Conservation (phyloP, 2,888 invertebrate species). For the Rotaria magnacalcarata region DNA sequence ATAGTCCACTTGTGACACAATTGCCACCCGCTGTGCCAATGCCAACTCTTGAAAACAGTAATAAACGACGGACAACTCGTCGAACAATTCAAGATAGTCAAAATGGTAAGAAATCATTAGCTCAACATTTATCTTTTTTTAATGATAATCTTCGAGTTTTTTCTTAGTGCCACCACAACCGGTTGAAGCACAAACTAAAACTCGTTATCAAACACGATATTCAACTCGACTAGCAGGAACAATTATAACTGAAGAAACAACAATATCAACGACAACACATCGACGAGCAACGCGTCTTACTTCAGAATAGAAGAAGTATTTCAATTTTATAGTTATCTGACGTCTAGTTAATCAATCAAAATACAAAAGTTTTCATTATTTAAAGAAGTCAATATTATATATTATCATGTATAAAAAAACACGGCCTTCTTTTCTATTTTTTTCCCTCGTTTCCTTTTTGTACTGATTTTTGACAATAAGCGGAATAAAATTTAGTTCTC, state of each 20-base stretch:
- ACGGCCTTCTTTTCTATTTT: background rate
- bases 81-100: background rate
- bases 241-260: background rate
- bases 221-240: background rate
- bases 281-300: background rate
- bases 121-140: no score
- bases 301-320: constrained; percentile 7
- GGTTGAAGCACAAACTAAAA: background rate
- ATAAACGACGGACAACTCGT: background rate
- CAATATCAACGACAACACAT: background rate
- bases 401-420: background rate
- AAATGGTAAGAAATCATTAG: background rate
- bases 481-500: constrained; percentile 10
- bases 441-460: background rate
- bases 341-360: no score
- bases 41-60: background rate
- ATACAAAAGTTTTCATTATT: no score
- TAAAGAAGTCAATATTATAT: background rate
- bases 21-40: background rate
- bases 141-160: background rate
- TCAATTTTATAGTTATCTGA: no score
- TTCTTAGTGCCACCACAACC: background rate
- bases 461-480: background rate
- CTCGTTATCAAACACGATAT: constrained; percentile 2
- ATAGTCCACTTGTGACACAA: background rate